These are phyloP conservation scores for Melinaea menophilus DNA, from an alignment of 2,888 invertebrate genomes.

Conservation along the genomic window DNA sequence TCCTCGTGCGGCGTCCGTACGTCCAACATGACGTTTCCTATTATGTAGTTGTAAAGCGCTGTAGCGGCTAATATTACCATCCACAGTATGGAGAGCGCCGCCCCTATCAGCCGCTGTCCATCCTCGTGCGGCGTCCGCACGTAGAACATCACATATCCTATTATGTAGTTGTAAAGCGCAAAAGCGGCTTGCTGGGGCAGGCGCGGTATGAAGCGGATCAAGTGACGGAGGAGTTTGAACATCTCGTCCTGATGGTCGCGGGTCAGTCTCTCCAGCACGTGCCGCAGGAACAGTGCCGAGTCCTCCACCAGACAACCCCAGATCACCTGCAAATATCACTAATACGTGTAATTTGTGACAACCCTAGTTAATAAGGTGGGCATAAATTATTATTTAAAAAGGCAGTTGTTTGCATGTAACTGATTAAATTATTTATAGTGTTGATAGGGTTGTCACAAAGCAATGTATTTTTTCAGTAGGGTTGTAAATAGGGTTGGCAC, in stretches of 20 bases:
- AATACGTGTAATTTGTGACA: too few species aligned
- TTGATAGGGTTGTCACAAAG: too few species aligned
- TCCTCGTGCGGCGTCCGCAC: constrained; percentile 97
- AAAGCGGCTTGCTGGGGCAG: constrained; percentile 98
- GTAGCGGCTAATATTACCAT: constrained; percentile 80
- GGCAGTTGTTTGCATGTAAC: too few species aligned
- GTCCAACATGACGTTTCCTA: constrained; percentile 99
- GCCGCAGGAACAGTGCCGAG: constrained; percentile 95
- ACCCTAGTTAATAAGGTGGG: too few species aligned
- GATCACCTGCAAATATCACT: constrained; percentile 82
- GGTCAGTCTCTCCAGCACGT: constrained; percentile 96
- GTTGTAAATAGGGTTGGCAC: too few species aligned
- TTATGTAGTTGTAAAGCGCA: constrained; percentile 98
- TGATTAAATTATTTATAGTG: too few species aligned
- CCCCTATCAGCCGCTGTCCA: constrained; percentile 95
- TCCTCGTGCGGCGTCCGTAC: constrained; percentile 97
- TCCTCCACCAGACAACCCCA: constrained; percentile 99
- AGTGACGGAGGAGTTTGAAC: constrained; percentile 93
- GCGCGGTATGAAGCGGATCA: constrained; percentile 94
- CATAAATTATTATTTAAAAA: too few species aligned
- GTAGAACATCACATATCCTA: constrained; percentile 99
- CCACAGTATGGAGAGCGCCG: constrained; percentile 97
- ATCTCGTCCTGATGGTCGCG: constrained; percentile 95
- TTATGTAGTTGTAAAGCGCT: constrained; percentile 81
- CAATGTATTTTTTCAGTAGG: neutral